Evolutionary conservation across 2,888 invertebrate species (phyloP), one percentile per base, ranked within the genome.

Genomic region (Caenorhabditis sp.): DNA sequence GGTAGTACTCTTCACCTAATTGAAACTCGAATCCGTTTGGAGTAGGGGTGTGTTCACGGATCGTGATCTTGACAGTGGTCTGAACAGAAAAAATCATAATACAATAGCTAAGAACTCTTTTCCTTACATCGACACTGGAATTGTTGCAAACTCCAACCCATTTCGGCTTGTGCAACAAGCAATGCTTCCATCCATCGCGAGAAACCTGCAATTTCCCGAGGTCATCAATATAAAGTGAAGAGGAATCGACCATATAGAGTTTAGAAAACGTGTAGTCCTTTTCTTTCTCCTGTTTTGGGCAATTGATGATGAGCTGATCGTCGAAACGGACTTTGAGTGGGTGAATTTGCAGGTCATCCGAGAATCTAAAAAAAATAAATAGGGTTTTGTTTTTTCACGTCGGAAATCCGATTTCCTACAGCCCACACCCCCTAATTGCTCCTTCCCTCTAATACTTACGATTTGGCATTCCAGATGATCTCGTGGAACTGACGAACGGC

Each of bases 281-380:
- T 8, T 41, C 53, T 24, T 41, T 7, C 27, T 50, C 30, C 2
- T 30, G 5, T 35, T 30, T 32, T 15, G 63, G 63, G 13, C 63
- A 63, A 11, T 30, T 35, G 13, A 63, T 63, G 0, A 15, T 53
- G 11, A 63, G 24, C 17, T 63, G 63, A n/a, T 63, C 63, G 24
- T 27, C 43, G 13, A 63, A 9, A 27, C 26, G 53, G 8, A 63
- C 63, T 7, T 45, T 32, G 5, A 63, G 32, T 17, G 35, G n/a
- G n/a, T n/a, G n/a, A n/a, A n/a, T n/a, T n/a, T n/a, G n/a, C n/a
- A n/a, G n/a, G n/a, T n/a, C n/a, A n/a, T n/a, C n/a, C n/a, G n/a
- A n/a, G n/a, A n/a, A n/a, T n/a, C n/a, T n/a, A n/a, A n/a, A n/a
- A n/a, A n/a, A n/a, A n/a, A n/a, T n/a, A n/a, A n/a, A n/a, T n/a